Conservation (phyloP, 2,113 vertebrate species). For the Mus spicilegus region DNA sequence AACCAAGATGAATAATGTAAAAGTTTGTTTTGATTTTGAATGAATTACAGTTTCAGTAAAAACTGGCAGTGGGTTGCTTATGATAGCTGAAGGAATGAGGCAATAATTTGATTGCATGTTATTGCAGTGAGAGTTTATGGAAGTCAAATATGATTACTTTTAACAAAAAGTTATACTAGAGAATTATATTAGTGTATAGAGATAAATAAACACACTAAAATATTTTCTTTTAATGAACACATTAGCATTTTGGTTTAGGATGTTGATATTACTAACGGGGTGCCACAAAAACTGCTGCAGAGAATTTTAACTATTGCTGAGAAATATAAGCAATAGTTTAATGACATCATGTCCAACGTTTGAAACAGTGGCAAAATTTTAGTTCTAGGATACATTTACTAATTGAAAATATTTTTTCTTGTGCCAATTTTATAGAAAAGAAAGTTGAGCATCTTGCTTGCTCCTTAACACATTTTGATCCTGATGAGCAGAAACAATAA, state of each 20-base stretch:
- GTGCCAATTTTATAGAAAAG: not conserved
- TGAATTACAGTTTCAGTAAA: constrained; percentile 36
- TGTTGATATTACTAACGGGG: not conserved
- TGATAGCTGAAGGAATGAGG: not conserved
- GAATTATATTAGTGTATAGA: constrained; percentile 24
- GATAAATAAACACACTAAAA: constrained; percentile 30
- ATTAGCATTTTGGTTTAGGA: constrained; percentile 11
- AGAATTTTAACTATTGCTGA: not conserved
- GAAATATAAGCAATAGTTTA: constrained; percentile 29
- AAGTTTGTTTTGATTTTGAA: not conserved
- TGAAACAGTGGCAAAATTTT: constrained; percentile 5
- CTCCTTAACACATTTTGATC: constrained; percentile 30
- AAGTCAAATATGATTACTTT: constrained; percentile 48
- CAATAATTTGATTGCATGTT: constrained; percentile 52
- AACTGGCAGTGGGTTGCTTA: not conserved
- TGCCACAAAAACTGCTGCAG: not conserved
- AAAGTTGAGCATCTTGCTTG: not conserved
- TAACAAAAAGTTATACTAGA: not conserved
- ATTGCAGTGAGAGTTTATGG: constrained; percentile 34
- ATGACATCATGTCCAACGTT: not conserved
- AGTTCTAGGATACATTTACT: not conserved
- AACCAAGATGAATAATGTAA: constrained; percentile 31
- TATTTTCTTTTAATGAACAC: constrained; percentile 33
- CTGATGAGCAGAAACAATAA: not conserved
- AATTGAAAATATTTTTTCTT: not conserved